Percentiles rank a stretch among this genome's conserved stretches.
phyloP scores from a whole-genome alignment of 2,797 vertebrate genomes.

The Argentina silus region DNA sequence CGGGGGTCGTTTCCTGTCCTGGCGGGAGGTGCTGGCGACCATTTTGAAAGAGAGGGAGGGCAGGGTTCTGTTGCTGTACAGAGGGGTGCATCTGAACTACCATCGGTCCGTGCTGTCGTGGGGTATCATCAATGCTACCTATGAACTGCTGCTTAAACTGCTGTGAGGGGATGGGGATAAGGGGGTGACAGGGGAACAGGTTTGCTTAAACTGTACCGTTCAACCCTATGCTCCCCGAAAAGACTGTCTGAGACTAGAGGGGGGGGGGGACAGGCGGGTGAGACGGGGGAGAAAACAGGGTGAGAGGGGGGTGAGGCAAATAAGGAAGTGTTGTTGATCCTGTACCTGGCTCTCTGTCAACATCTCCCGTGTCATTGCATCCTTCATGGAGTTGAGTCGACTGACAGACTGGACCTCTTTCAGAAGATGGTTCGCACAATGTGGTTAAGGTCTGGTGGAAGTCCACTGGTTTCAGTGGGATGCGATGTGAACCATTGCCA shows the following conservation, averaged over 20 bases:
- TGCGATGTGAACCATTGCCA: no score
- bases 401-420: no score
- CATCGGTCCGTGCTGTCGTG: conserved; percentile 86
- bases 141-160: conserved; percentile 84
- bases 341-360: no score
- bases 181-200: not conserved
- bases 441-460: no score
- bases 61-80: conserved; percentile 80
- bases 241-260: not conserved
- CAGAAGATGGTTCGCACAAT: no score
- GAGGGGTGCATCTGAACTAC: conserved; percentile 86
- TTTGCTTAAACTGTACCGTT: not conserved
- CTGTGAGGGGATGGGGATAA: conserved; percentile 58
- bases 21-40: conserved; percentile 75
- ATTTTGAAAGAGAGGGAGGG: conserved; percentile 85
- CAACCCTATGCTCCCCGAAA: not conserved
- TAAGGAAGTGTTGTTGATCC: not conserved
- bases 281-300: not conserved
- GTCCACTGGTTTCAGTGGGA: no score
- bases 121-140: conserved; percentile 89
- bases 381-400: no score
- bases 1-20: conserved; percentile 83
- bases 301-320: not conserved
- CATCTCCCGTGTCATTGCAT: no score
- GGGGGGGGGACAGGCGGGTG: no score